These are phyloP conservation scores for Ernsta delagoae DNA, from an alignment of 2,888 invertebrate species.

Conservation along the genomic window DNA sequence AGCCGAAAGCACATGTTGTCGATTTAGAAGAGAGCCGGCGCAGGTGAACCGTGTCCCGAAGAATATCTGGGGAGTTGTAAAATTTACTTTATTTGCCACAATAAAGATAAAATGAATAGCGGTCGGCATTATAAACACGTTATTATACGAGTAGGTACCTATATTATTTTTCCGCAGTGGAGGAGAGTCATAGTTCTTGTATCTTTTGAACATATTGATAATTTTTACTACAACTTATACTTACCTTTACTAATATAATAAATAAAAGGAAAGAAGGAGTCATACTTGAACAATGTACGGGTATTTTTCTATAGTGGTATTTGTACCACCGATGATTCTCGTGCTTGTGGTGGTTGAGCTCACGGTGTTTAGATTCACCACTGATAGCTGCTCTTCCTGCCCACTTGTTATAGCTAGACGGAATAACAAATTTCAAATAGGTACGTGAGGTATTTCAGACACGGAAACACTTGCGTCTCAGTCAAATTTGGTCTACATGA, in stretches of 20 bases:
- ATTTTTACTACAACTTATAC: no score
- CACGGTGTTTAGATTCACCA: conserved; percentile 38
- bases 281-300: conserved; percentile 69
- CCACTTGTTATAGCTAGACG: conserved; percentile 9
- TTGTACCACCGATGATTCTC: conserved; percentile 64
- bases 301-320: conserved; percentile 59
- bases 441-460: no score
- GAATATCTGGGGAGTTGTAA: conserved; percentile 52
- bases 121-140: not conserved
- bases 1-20: conserved; percentile 62
- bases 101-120: not conserved
- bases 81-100: not conserved
- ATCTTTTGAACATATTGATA: no score
- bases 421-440: no score
- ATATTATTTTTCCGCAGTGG: no score
- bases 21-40: conserved; percentile 64
- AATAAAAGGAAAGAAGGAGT: not conserved
- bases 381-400: not conserved
- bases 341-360: conserved; percentile 38
- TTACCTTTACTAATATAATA: no score
- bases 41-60: conserved; percentile 51
- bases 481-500: no score
- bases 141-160: no score
- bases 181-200: no score
- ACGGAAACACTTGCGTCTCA: no score